Conservation (phyloP, 2,797 vertebrate species). For the Neosilurus mollespiculum region DNA sequence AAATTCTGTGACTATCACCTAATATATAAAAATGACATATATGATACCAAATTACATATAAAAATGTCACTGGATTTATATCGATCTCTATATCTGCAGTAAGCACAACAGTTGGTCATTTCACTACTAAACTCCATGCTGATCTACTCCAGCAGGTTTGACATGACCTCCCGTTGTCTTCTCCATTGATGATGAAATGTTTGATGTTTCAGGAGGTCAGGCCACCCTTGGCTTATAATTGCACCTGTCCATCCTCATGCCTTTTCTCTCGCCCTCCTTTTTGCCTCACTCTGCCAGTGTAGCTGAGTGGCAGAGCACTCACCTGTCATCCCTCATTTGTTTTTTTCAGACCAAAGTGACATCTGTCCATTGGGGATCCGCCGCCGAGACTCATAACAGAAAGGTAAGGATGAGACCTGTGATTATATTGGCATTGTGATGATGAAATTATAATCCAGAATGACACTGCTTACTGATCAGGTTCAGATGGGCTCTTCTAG, state of each 20-base stretch:
- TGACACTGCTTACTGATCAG: background rate
- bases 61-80: background rate
- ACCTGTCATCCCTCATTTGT: conserved; percentile 33
- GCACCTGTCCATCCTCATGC: conserved; percentile 25
- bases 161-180: background rate
- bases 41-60: background rate
- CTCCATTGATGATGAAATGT: conserved; percentile 9
- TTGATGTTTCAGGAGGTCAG: conserved; percentile 8
- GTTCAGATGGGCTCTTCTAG: background rate
- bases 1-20: background rate
- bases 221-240: background rate
- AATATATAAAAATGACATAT: background rate
- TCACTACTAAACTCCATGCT: background rate
- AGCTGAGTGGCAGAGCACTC: conserved; percentile 18
- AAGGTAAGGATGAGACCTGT: conserved; percentile 59
- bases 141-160: background rate
- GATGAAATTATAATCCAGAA: conserved; percentile 17
- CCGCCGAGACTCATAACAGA: conserved; percentile 53
- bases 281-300: conserved; percentile 25
- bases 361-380: conserved; percentile 60
- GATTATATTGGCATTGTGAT: background rate
- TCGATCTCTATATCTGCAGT: too few species aligned
- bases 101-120: background rate
- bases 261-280: background rate
- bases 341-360: conserved; percentile 66